Evolutionary conservation across 1,140 invertebrate species (phyloP).

Genomic region (Pseudobourletiella spinata): DNA sequence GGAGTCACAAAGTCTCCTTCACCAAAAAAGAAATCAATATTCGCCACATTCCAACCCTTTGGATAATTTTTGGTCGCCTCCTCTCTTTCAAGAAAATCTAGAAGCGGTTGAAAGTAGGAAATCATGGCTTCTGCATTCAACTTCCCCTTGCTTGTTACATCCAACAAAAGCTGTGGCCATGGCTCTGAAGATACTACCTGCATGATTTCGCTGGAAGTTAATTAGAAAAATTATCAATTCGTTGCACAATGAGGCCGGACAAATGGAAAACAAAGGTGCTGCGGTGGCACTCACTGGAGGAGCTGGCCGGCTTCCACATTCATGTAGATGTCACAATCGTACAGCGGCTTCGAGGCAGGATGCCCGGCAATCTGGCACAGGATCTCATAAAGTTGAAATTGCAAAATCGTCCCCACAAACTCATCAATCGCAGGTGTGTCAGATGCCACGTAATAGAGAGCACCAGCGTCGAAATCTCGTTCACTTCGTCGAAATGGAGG

Average conservation of each 20-base stretch:
- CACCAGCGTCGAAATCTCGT: slow-evolving; percentile 78
- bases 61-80: slow-evolving; percentile 4
- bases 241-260: no score
- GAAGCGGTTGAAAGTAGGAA: slow-evolving; percentile 75
- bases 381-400: slow-evolving; percentile 77
- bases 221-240: no score
- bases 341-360: slow-evolving; percentile 38
- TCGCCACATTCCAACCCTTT: neutral
- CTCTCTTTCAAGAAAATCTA: slow-evolving; percentile 12
- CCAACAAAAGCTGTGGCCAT: slow-evolving; percentile 73
- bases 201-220: slow-evolving; percentile 67
- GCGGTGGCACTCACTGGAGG: slow-evolving; percentile 28
- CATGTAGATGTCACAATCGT: slow-evolving; percentile 75
- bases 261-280: no score
- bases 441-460: slow-evolving; percentile 75
- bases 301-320: slow-evolving; percentile 62
- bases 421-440: slow-evolving; percentile 78
- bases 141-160: slow-evolving; percentile 56
- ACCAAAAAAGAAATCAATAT: slow-evolving; percentile 13
- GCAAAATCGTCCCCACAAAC: slow-evolving; percentile 70
- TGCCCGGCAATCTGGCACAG: slow-evolving; percentile 66
- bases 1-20: no score
- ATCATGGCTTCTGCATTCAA: slow-evolving; percentile 73
- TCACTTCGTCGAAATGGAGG: slow-evolving; percentile 75
- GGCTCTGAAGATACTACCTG: slow-evolving; percentile 70